Evolutionary conservation across 2,888 invertebrate genomes (phyloP), one percentile per base, ranked within the genome.

Genomic region (Cacoxenus indagator): DNA sequence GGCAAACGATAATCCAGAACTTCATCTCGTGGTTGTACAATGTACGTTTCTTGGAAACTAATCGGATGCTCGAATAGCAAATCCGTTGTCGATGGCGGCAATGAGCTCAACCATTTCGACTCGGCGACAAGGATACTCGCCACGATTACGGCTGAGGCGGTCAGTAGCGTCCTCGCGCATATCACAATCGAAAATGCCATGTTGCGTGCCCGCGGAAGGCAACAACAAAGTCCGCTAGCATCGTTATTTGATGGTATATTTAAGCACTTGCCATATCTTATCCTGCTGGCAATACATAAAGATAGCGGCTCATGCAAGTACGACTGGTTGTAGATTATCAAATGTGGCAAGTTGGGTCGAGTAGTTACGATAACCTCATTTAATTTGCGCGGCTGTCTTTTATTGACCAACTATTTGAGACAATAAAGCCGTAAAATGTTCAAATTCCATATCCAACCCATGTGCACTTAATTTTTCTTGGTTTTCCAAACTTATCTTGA

Each of bases 1-100:
- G 92, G 92, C 66, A 92, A 87, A 26, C 90, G 88, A 87, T 90
- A 85, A 48, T 85, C 75, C 4, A 48, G n/a, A 0, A 4, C 67
- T 19, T 74, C 76, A 26, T 59, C 75, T 2, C 75, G 82, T 14
- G 70, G 24, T 31, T 26, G 46, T 43, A 45, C 70, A 65, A 46
- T 43, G 57, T 17, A 8, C 8, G 27, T 55, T 64, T 17, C 26
- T 2, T 4, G 14, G 11, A 4, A 4, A 61, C n/a, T 19, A 4
- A 0, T 9, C 14, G 29, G 78, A 68, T 75, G 69, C 64, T 78
- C 81, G 2, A 76, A 37, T 0, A 2, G 37, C 14, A 37, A 5
- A 1, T 51, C 4, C 19, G 19, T 19, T 6, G 9, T 51, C 51
- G 51, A 51, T 51, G 17, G 51, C 2, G 17, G 51, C 2, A 51